phyloP scores from a whole-genome alignment of 1,140 invertebrate genomes.

The Cotesia chilonis region DNA sequence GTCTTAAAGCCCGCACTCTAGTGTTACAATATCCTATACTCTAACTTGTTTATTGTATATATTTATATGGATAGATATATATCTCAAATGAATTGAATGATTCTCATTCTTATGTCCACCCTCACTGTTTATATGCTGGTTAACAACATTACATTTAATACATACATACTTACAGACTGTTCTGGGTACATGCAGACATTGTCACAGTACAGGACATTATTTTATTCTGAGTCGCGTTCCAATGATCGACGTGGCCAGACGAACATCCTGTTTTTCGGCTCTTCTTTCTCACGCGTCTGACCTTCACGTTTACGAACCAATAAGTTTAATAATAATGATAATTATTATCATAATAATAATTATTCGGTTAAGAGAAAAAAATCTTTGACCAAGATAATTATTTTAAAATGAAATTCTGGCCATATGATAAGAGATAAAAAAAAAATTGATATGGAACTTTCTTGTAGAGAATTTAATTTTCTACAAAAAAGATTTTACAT shows the following conservation, averaged over 20 bases:
- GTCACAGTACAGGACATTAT: slow-evolving; percentile 11
- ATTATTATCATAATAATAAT: neutral
- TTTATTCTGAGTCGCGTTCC: slow-evolving; percentile 21
- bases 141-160: neutral
- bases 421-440: too few species aligned
- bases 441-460: too few species aligned
- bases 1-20: slow-evolving; percentile 33
- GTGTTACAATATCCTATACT: slow-evolving; percentile 7
- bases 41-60: slow-evolving; percentile 1
- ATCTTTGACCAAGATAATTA: too few species aligned
- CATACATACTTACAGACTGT: neutral
- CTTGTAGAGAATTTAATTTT: too few species aligned
- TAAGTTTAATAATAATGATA: neutral
- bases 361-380: too few species aligned
- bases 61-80: neutral
- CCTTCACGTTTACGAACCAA: neutral
- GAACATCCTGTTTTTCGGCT: slow-evolving; percentile 26
- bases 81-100: slow-evolving; percentile 2
- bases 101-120: too few species aligned
- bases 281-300: slow-evolving; percentile 19
- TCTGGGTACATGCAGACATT: neutral
- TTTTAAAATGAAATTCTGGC: too few species aligned
- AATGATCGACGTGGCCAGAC: slow-evolving; percentile 29
- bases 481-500: too few species aligned
- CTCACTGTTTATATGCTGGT: slow-evolving; percentile 1